phyloP scores from a whole-genome alignment of 2,888 invertebrate species.

The Drepanosiphum platanoidis region DNA sequence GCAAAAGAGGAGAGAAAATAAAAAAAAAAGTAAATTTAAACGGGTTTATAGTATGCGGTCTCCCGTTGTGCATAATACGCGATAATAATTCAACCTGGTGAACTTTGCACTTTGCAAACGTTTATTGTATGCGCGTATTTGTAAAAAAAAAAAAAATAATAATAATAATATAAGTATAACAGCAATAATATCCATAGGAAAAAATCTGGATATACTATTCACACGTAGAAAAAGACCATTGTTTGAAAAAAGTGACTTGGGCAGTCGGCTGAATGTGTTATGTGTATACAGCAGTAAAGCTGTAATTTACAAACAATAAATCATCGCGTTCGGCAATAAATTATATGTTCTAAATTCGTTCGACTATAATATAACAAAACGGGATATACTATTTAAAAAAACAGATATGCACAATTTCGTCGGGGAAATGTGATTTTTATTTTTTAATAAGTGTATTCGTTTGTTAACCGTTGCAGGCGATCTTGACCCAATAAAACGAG shows the following conservation, averaged over 20 bases:
- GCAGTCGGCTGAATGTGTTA: neutral
- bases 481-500: neutral
- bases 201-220: neutral
- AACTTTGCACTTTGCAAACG: neutral
- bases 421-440: neutral
- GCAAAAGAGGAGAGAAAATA: neutral
- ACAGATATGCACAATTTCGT: neutral
- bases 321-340: neutral
- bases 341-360: neutral
- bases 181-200: too few relatives aligned
- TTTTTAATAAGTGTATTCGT: too few relatives aligned
- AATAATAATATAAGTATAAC: too few relatives aligned
- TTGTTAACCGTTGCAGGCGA: neutral
- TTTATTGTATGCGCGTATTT: neutral
- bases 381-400: neutral
- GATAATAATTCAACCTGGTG: conserved; percentile 13
- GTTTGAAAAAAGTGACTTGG: neutral
- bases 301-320: neutral
- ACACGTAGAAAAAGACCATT: neutral
- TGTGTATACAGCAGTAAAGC: neutral
- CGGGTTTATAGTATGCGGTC: neutral
- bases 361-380: neutral
- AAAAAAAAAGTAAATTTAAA: neutral
- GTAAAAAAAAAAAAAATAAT: neutral
- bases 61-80: neutral